Conservation (phyloP, 2,797 vertebrate genomes). For the Avahi laniger region DNA sequence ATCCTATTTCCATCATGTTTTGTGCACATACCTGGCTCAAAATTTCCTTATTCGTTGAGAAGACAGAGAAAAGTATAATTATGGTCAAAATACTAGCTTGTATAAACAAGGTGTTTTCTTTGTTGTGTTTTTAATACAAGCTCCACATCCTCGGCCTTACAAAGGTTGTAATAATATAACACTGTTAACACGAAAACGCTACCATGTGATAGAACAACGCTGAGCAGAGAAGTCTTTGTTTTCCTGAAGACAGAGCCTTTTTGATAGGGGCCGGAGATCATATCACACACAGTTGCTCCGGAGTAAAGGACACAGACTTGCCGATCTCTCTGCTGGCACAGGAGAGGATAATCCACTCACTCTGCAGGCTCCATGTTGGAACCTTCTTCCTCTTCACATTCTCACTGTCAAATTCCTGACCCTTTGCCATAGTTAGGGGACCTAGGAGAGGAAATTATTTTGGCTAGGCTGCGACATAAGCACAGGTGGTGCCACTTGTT, state of each 20-base stretch:
- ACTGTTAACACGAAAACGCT: constrained; percentile 53
- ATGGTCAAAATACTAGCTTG: constrained; percentile 27
- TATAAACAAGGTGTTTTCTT: constrained; percentile 53
- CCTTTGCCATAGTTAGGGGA: not conserved
- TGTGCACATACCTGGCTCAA: constrained; percentile 29
- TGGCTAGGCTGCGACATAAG: not conserved
- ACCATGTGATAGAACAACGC: not conserved
- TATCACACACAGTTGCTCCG: constrained; percentile 8
- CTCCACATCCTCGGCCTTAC: not conserved
- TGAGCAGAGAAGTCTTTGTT: constrained; percentile 63
- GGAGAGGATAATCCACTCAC: rapidly evolving
- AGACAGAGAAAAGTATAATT: constrained; percentile 25
- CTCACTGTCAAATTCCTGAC: not conserved
- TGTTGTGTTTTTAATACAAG: constrained; percentile 48
- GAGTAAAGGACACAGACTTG: not conserved
- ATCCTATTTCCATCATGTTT: not conserved
- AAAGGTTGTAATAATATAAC: constrained; percentile 52
- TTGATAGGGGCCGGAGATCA: constrained; percentile 8
- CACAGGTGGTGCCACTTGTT: constrained; percentile 12
- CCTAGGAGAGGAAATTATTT: constrained; percentile 1
- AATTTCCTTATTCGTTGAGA: constrained; percentile 35
- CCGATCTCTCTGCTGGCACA: not conserved
- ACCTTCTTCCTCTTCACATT: not conserved
- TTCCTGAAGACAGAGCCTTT: constrained; percentile 52
- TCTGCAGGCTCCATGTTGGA: not conserved